A percentile compares a stretch with the other conserved stretches of the same genome.
phyloP scores from a whole-genome alignment of 2,888 invertebrate genomes.

The Apotomis turbidana region DNA sequence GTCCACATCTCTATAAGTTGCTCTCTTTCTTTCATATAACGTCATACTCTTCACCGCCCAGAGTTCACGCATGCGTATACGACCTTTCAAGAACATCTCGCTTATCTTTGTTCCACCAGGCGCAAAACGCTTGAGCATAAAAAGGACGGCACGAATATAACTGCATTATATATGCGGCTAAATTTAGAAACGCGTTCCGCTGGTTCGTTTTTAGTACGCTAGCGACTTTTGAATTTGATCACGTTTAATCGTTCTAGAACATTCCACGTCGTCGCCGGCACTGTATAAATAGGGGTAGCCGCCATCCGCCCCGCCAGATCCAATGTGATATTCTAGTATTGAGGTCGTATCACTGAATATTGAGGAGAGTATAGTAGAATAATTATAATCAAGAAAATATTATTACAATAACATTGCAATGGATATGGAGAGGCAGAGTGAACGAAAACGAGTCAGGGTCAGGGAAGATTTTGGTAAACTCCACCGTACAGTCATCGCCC shows the following conservation, averaged over 20 bases:
- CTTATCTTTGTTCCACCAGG: conserved; percentile 13
- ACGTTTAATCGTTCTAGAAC: conserved; percentile 30
- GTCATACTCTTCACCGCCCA: conserved; percentile 13
- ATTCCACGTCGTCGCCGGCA: conserved; percentile 26
- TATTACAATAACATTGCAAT: conserved; percentile 21
- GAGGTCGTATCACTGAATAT: conserved; percentile 18
- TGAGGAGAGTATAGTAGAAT: conserved; percentile 14
- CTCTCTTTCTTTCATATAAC: conserved; percentile 22
- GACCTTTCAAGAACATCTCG: conserved; percentile 15
- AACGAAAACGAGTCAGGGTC: conserved; percentile 2
- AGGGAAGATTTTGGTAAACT: conserved; percentile 30
- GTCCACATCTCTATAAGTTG: conserved; percentile 13
- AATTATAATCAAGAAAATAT: conserved; percentile 24
- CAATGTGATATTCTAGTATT: neutral
- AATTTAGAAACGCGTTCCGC: conserved; percentile 9
- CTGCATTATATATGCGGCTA: conserved; percentile 29
- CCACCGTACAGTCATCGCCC: conserved; percentile 36
- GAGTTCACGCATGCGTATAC: conserved; percentile 32
- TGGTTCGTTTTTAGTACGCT: neutral
- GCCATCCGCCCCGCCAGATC: conserved; percentile 31
- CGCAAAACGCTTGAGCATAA: neutral
- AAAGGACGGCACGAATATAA: conserved; percentile 18
- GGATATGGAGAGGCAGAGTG: conserved; percentile 18
- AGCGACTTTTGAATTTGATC: conserved; percentile 26
- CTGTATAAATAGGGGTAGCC: conserved; percentile 35